Evolutionary conservation across 2,888 invertebrate genomes (phyloP), one percentile per base, ranked within the genome.

Genomic region (Dasypolia templi): DNA sequence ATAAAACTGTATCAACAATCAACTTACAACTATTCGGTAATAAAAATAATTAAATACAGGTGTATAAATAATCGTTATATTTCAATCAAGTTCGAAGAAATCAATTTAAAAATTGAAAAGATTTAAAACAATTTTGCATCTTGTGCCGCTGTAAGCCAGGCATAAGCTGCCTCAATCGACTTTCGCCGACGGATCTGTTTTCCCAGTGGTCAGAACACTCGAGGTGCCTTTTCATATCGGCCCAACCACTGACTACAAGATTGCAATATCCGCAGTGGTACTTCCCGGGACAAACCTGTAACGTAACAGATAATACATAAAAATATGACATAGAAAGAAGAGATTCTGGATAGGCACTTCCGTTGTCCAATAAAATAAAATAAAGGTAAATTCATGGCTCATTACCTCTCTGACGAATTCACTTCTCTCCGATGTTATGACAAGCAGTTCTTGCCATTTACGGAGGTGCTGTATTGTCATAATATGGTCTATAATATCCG

Each of bases 241-340:
- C 64, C 89, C 89, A 89, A 9, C 76, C 64, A 0, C 69, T 66
- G 0, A 88, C 53, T 9, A 91, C 44, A 5, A 89, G 63, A 77
- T 93, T 87, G 79, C 93, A 93, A 80, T 58, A 90, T 0, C 90
- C 93, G 63, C 93, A 93, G 82, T 93, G 93, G 76, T 81, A 92
- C 11, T 86, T 26, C 0, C 76, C 86, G 0, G 85, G 72, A 0
- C 87, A 88, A 14, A 72, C 26, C 72, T 72, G 72, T 44, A 72
- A 72, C 7, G 32, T 51, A n/a, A n/a, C 5, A n/a, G 17, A 42
- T 1, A 5, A 29, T 17, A 49, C 3, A 29, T 32, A 32, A 26
- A 2, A 56, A 53, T n/a, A 53, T n/a, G n/a, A n/a, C 51, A n/a
- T 12, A 53, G 14, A 6, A n/a, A 53, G 14, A 6, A 46, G 19